Conservation (phyloP, 1,140 invertebrate genomes). For the Triops cancriformis region DNA sequence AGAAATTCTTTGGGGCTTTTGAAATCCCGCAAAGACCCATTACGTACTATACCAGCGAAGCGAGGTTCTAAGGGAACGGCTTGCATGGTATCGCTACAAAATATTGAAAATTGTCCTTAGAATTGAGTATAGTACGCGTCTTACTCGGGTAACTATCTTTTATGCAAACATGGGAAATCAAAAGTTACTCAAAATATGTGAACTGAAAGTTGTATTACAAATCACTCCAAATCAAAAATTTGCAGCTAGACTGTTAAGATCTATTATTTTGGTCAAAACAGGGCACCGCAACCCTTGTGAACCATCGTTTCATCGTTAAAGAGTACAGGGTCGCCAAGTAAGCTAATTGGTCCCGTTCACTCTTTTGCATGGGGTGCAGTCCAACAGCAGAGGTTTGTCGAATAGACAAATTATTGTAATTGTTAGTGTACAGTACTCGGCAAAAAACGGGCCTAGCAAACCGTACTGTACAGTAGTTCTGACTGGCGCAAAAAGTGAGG, state of each 20-base stretch:
- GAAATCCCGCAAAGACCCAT: not conserved
- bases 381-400: constrained; percentile 40
- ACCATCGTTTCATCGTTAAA: constrained; percentile 41
- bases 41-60: not conserved
- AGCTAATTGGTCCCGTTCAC: constrained; percentile 63
- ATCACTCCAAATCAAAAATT: too few relatives aligned
- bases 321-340: constrained; percentile 74
- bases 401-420: constrained; percentile 16
- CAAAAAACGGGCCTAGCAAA: too few relatives aligned
- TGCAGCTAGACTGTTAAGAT: too few relatives aligned
- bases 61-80: not conserved
- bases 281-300: constrained; percentile 44
- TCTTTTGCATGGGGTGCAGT: constrained; percentile 59
- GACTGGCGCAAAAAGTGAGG: constrained; percentile 70
- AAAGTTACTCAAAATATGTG: too few relatives aligned
- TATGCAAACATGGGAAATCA: too few relatives aligned
- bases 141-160: too few relatives aligned
- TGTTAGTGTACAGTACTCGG: too few relatives aligned
- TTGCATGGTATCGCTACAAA: not conserved
- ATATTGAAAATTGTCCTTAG: not conserved
- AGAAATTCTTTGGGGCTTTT: not conserved
- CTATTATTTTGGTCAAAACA: constrained; percentile 46
- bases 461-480: constrained; percentile 46
- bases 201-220: too few relatives aligned
- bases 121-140: not conserved